Evolutionary conservation across 2,888 invertebrate species (phyloP), one percentile per base, ranked within the genome.

Genomic region (Ptilodon capucinus): DNA sequence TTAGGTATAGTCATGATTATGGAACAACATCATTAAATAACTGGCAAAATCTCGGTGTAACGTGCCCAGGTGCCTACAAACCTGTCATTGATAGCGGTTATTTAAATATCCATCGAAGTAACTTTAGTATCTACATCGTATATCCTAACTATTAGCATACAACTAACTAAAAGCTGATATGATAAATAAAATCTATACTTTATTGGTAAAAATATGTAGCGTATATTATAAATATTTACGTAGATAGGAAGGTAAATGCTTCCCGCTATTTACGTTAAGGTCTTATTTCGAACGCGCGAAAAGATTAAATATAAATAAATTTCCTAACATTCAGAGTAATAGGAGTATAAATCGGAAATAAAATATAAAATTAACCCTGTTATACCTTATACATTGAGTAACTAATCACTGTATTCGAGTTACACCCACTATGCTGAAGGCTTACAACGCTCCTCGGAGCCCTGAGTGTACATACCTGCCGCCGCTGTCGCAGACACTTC

Each of bases 121-220:
- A 18, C 38, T 38, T 17, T 28, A 79, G 64, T 81, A 81, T 82
- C 79, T 82, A 84, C 82, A 82, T 58, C 55, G 16, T 62, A 72
- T 57, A 68, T 71, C 73, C 60, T 74, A 67, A 66, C 71, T 78
- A 61, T 74, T n/a, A 76, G 75, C 69, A 75, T 81, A 83, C 73
- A 86, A 82, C 76, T 73, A 86, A 82, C 76, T 84, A 82, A 83
- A 79, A 79, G 74, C 72, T 77, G 80, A 83, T 85, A 84, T 78
- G 79, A 86, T 86, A 88, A 88, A 89, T 88, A 87, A 87, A 84
- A 82, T 84, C 80, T 83, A 82, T 81, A 75, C 78, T 78, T 79
- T 38, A 83, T 61, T 83, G 81, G 84, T 84, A 80, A 84, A 59
- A 79, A 78, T 80, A 76, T 64, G 64, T 71, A 75, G 69, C 60